Base-by-base conservation (phyloP, 1,140 invertebrate species). In the Nasonia giraulti region DNA sequence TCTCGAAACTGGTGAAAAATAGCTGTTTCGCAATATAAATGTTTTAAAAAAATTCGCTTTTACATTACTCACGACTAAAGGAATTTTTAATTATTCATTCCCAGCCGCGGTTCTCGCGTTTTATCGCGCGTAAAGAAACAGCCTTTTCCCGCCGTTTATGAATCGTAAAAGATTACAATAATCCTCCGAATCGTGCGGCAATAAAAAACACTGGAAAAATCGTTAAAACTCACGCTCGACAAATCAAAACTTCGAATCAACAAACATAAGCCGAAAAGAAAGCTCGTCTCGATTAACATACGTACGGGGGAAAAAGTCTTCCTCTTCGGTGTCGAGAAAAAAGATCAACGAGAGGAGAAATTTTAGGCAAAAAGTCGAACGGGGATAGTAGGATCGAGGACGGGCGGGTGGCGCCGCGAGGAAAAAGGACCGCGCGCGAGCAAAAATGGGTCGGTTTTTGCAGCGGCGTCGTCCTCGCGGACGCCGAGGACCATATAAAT, bases 391-490 rank as follows among this genome's bases (percentile, higher is more conserved):
- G 20, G 20, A 80, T 80, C 68, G 79, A 71, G 78, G 78, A 69
- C 62, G 62, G 37, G 2, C 62, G 62, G 62, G 7, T 8, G 33
- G 62, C n/a, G 20, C 12, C 5, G 33, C 62, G 20, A 40, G 73
- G 73, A 74, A 74, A 74, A 74, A 27, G 11, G 68, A 23, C 37
- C n/a, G 55, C 17, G 27, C 23, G 68, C 17, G 68, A 7, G 68
- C 17, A 87, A 88, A 89, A 87, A 88, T 87, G 80, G 87, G 88
- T 87, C 87, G 82, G 79, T 87, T 89, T 88, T 89, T 89, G 84
- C 83, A 23, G 71, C 76, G 77, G 71, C 76, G 77, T 69, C 76
- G 33, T 73, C 44, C 47, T 82, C 47, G 71, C 74, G 75, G 73
- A 44, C 5, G 8, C 47, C 66, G 44, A 50, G 20, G 31, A 55